A percentile compares a stretch with the other conserved stretches of the same genome.
Conservation (phyloP, 2,888 invertebrate genomes). For the Iphiclides podalirius region DNA sequence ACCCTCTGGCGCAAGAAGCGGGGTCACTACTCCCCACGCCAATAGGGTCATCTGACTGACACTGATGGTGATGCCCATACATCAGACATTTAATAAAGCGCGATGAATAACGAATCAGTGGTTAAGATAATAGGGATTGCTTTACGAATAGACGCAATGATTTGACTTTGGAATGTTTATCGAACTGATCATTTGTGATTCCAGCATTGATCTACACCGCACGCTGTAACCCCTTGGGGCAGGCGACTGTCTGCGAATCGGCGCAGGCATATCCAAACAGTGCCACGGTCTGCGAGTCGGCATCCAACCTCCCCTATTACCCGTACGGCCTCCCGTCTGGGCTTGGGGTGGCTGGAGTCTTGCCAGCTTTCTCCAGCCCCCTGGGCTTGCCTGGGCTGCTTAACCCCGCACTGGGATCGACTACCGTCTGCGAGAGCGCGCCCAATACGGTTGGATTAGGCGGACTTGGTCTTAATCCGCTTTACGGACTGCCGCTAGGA, state of each 20-base stretch:
- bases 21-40: too few species aligned
- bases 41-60: too few species aligned
- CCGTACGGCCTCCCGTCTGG: slow-evolving; percentile 2
- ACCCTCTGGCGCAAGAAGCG: too few species aligned
- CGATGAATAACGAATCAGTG: too few species aligned
- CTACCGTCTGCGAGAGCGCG: slow-evolving; percentile 16
- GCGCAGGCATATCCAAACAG: slow-evolving; percentile 31
- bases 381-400: background rate
- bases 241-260: slow-evolving; percentile 40
- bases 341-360: background rate
- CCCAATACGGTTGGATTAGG: slow-evolving; percentile 22
- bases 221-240: slow-evolving; percentile 43
- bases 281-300: slow-evolving; percentile 32
- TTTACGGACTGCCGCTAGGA: too few species aligned
- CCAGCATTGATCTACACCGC: slow-evolving; percentile 49
- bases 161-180: too few species aligned
- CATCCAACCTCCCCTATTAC: slow-evolving; percentile 18
- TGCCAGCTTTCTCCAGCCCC: slow-evolving; percentile 13
- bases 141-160: too few species aligned
- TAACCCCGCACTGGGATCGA: slow-evolving; percentile 11
- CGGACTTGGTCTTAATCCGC: slow-evolving; percentile 1
- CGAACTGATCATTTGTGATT: slow-evolving; percentile 20
- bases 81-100: too few species aligned
- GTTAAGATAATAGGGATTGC: too few species aligned
- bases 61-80: too few species aligned